Conservation (phyloP, 1,140 invertebrate species). For the Nephotettix cincticeps region DNA sequence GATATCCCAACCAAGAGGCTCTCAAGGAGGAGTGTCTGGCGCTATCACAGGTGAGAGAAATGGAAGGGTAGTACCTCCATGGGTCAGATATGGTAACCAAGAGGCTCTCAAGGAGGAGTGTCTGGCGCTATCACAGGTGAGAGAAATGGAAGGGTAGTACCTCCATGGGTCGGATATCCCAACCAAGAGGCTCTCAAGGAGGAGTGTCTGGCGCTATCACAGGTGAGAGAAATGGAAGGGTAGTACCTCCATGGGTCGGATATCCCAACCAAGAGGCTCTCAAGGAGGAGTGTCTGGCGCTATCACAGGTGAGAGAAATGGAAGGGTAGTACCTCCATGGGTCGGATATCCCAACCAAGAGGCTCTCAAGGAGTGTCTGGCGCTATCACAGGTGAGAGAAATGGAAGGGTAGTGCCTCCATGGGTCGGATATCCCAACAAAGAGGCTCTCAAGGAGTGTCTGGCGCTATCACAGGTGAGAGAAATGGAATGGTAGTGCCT, state of each 20-base stretch:
- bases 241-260: too few relatives aligned
- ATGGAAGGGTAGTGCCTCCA: slow-evolving; percentile 78
- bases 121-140: slow-evolving; percentile 85
- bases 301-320: slow-evolving; percentile 61
- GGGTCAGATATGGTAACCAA: slow-evolving; percentile 68
- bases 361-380: slow-evolving; percentile 85
- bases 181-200: too few relatives aligned
- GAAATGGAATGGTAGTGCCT: slow-evolving; percentile 73
- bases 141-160: too few relatives aligned
- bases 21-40: slow-evolving; percentile 94
- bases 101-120: slow-evolving; percentile 87
- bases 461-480: slow-evolving; percentile 84
- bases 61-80: slow-evolving; percentile 82
- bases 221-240: too few relatives aligned
- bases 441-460: slow-evolving; percentile 83
- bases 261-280: slow-evolving; percentile 97
- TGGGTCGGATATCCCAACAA: slow-evolving; percentile 73
- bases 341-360: slow-evolving; percentile 62
- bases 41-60: slow-evolving; percentile 77
- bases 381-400: slow-evolving; percentile 78
- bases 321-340: slow-evolving; percentile 87
- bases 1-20: slow-evolving; percentile 56
- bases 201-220: too few relatives aligned
- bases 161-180: too few relatives aligned
- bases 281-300: slow-evolving; percentile 81